Evolutionary conservation across 2,113 vertebrate genomes (phyloP).

Genomic region (Megaptera novaeangliae): DNA sequence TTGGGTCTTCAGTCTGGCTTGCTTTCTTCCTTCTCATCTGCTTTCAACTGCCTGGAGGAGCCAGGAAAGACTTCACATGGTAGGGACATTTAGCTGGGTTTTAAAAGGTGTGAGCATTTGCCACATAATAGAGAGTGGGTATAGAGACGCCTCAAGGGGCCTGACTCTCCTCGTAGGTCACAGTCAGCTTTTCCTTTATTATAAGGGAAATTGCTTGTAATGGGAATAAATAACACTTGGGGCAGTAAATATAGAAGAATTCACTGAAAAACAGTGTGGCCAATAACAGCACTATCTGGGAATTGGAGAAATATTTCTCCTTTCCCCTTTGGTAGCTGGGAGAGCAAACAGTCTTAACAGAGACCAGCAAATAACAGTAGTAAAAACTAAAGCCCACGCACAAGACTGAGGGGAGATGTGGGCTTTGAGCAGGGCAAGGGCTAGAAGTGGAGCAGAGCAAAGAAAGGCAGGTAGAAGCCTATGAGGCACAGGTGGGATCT

Average conservation of each 20-base stretch:
- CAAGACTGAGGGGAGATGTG: constrained; percentile 44
- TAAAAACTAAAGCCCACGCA: constrained; percentile 35
- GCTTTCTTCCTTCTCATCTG: not conserved
- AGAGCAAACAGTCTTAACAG: constrained; percentile 65
- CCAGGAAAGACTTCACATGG: not conserved
- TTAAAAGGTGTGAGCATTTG: not conserved
- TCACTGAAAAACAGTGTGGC: constrained; percentile 66
- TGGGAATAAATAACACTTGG: constrained; percentile 61
- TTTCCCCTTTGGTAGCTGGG: constrained; percentile 69
- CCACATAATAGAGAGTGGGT: not conserved
- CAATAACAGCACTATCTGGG: constrained; percentile 66
- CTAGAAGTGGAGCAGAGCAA: not conserved
- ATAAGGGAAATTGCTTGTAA: constrained; percentile 53
- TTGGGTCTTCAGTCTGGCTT: not conserved
- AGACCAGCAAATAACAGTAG: constrained; percentile 63
- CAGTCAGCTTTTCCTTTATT: not conserved
- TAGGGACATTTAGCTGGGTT: not conserved
- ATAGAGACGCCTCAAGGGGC: not conserved
- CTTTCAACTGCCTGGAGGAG: not conserved
- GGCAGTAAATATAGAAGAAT: constrained; percentile 65
- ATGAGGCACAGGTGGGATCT: constrained; percentile 51
- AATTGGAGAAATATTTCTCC: constrained; percentile 70
- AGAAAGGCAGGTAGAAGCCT: not conserved
- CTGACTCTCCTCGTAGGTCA: not conserved
- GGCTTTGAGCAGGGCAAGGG: not conserved